Evolutionary conservation across 1,140 invertebrate species (phyloP).

Genomic region (Drosophila punjabiensis): DNA sequence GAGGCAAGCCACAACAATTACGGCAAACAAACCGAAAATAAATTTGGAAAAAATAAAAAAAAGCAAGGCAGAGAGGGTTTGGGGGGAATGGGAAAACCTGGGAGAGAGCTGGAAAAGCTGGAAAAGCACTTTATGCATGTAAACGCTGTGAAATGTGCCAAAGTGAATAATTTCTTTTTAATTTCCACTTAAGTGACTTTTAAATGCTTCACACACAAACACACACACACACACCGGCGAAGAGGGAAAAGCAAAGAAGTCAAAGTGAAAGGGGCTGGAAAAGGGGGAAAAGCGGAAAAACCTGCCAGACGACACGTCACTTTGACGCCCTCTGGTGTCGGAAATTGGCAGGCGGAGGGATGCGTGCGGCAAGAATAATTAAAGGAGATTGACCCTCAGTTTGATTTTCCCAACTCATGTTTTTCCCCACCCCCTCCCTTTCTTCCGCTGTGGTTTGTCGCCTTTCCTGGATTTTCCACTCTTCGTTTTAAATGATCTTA

Average conservation of each 20-base stretch:
- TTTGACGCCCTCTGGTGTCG: constrained; percentile 53
- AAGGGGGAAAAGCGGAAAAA: background rate
- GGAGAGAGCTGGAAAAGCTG: constrained; percentile 5
- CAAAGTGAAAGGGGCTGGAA: constrained; percentile 7
- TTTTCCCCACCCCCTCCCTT: background rate
- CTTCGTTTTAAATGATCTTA: background rate
- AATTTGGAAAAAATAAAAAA: constrained; percentile 44
- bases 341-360: constrained; percentile 36
- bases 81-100: background rate
- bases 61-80: background rate
- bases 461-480: background rate
- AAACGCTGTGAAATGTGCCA: constrained; percentile 52
- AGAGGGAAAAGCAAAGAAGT: constrained; percentile 32
- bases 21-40: constrained; percentile 44
- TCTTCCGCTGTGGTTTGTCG: too few relatives aligned
- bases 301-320: constrained; percentile 51
- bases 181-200: constrained; percentile 67
- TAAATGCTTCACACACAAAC: constrained; percentile 38
- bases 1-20: constrained; percentile 64
- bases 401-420: constrained; percentile 14
- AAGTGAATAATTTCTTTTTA: constrained; percentile 69
- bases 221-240: background rate
- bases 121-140: constrained; percentile 28
- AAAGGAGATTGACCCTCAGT: constrained; percentile 20
- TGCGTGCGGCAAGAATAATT: constrained; percentile 1